These are phyloP conservation scores for Brachionus plicatilis DNA, from an alignment of 1,140 invertebrate genomes.

Conservation along the genomic window DNA sequence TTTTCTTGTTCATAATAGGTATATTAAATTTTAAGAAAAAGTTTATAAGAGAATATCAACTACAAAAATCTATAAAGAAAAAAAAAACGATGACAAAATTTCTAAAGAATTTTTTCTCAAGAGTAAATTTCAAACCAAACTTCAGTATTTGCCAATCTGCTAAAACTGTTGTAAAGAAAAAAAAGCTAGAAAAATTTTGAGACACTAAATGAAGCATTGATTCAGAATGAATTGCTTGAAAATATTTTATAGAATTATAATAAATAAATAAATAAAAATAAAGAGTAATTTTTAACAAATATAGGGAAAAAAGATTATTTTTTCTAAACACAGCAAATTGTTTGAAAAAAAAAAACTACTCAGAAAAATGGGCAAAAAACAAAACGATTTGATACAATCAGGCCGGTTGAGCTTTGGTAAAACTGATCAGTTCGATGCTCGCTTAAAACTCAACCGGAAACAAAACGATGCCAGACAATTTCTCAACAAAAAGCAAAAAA, in stretches of 20 bases:
- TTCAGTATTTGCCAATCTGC: too few relatives aligned
- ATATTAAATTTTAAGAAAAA: too few relatives aligned
- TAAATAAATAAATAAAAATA: not conserved
- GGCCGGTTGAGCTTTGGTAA: not conserved
- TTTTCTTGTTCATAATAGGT: too few relatives aligned
- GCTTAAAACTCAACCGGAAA: conserved; percentile 9
- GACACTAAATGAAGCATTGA: too few relatives aligned
- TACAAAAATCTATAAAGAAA: too few relatives aligned
- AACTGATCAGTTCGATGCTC: conserved; percentile 16
- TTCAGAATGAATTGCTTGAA: too few relatives aligned
- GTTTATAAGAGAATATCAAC: too few relatives aligned
- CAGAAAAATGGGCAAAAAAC: not conserved
- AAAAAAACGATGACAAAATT: too few relatives aligned
- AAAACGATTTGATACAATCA: not conserved
- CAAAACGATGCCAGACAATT: not conserved
- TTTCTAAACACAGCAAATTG: not conserved
- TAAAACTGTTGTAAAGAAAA: too few relatives aligned
- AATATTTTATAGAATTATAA: not conserved
- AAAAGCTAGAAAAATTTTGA: too few relatives aligned
- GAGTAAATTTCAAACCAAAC: too few relatives aligned
- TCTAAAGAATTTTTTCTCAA: too few relatives aligned
- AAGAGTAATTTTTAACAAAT: not conserved
- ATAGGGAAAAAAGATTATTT: not conserved
- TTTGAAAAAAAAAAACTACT: not conserved
- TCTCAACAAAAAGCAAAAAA: conserved; percentile 1